Percentiles rank a stretch among this genome's conserved stretches.
Conservation (phyloP, 2,113 vertebrate genomes). For the Corvus hawaiiensis region DNA sequence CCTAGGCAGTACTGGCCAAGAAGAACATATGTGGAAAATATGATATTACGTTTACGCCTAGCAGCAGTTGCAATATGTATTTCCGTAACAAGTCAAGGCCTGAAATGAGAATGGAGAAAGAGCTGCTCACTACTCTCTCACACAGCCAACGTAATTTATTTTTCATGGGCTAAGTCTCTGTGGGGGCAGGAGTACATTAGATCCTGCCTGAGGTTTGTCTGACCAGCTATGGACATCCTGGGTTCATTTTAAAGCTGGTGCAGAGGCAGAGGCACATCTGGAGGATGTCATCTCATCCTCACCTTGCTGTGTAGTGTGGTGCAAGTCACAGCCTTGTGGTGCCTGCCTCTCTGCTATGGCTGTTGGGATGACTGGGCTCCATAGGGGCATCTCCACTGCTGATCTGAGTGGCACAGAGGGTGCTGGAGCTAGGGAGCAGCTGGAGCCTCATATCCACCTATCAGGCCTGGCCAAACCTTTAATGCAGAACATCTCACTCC, state of each 20-base stretch:
- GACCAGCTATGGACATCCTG: not conserved
- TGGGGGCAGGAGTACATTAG: not conserved
- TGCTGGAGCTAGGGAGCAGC: not conserved
- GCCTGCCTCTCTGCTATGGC: not conserved
- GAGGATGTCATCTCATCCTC: not conserved
- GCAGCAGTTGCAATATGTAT: not conserved
- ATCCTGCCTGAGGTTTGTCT: not conserved
- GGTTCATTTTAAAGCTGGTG: not conserved
- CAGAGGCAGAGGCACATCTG: not conserved
- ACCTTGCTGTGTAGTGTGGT: not conserved
- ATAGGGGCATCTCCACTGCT: not conserved
- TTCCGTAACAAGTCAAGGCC: not conserved
- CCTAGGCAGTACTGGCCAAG: not conserved
- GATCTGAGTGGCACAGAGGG: fast-evolving
- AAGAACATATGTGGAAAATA: not conserved
- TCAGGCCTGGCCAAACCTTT: not conserved
- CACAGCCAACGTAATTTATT: not conserved
- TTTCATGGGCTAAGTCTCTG: not conserved
- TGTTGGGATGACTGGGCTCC: not conserved
- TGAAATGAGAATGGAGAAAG: not conserved
- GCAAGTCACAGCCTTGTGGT: not conserved
- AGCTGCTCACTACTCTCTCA: not conserved
- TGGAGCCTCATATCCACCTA: not conserved
- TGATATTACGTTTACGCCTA: not conserved
- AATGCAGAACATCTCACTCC: not conserved